Percentiles rank a stretch among this genome's conserved stretches.
Conservation (phyloP, 2,888 invertebrate genomes). For the Macrosoma leucophasiata region DNA sequence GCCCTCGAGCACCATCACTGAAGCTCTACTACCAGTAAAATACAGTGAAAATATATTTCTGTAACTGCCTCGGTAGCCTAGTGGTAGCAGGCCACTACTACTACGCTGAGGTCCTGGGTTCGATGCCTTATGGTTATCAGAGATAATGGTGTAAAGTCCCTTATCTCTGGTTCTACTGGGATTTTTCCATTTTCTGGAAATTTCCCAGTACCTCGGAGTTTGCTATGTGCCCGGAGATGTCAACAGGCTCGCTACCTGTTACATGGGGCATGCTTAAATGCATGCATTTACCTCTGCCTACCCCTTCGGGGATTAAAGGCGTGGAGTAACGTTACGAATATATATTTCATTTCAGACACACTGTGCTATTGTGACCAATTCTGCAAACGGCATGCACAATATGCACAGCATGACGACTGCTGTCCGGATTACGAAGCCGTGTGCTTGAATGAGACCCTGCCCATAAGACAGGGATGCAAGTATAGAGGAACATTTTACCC, state of each 20-base stretch:
- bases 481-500: constrained; percentile 70
- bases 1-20: too few species aligned
- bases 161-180: neutral
- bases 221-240: too few species aligned
- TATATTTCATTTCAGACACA: constrained; percentile 74
- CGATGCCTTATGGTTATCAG: too few species aligned
- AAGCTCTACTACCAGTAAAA: too few species aligned
- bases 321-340: too few species aligned
- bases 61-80: too few species aligned
- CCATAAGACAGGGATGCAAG: constrained; percentile 57
- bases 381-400: constrained; percentile 83
- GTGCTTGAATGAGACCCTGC: constrained; percentile 65
- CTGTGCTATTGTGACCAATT: constrained; percentile 96
- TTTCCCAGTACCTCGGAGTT: neutral
- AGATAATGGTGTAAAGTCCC: too few species aligned
- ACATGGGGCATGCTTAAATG: neutral
- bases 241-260: neutral
- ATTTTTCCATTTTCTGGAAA: neutral
- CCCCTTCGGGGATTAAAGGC: too few species aligned
- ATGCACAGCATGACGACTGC: constrained; percentile 89
- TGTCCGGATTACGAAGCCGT: constrained; percentile 92
- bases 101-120: too few species aligned
- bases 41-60: too few species aligned
- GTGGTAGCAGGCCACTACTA: too few species aligned
- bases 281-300: neutral